These are phyloP conservation scores for Megaustenia siamemsis DNA, from an alignment of 2,888 invertebrate genomes.

Conservation along the genomic window DNA sequence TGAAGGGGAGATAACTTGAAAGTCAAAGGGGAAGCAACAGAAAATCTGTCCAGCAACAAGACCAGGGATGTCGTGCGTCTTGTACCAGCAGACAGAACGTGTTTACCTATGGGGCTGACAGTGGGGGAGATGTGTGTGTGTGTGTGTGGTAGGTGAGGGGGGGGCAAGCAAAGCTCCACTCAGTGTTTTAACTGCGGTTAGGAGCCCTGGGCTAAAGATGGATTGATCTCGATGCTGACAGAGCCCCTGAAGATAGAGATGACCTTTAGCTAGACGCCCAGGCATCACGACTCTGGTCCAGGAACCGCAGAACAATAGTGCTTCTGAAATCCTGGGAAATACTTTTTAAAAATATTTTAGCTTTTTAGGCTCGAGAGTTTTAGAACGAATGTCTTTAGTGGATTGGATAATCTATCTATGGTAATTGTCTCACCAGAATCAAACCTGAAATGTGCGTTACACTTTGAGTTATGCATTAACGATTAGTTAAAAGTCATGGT, in stretches of 20 bases:
- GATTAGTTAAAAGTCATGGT: no score
- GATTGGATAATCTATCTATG: no score
- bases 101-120: conserved; percentile 28
- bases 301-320: background rate
- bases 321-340: no score
- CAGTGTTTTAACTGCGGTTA: background rate
- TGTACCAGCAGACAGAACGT: background rate
- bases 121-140: no score
- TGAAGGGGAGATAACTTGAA: background rate
- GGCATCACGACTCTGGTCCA: background rate
- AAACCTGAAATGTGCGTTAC: no score
- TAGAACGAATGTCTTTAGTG: no score
- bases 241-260: background rate
- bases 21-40: background rate
- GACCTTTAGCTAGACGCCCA: background rate
- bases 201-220: background rate
- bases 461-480: no score
- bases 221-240: background rate
- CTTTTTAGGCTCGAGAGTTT: no score
- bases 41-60: background rate
- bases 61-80: background rate
- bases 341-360: no score
- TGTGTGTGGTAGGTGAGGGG: no score
- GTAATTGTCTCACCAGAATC: no score
- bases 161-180: background rate